Conservation (phyloP, 1,140 invertebrate genomes). For the Eriocheir sinensis region DNA sequence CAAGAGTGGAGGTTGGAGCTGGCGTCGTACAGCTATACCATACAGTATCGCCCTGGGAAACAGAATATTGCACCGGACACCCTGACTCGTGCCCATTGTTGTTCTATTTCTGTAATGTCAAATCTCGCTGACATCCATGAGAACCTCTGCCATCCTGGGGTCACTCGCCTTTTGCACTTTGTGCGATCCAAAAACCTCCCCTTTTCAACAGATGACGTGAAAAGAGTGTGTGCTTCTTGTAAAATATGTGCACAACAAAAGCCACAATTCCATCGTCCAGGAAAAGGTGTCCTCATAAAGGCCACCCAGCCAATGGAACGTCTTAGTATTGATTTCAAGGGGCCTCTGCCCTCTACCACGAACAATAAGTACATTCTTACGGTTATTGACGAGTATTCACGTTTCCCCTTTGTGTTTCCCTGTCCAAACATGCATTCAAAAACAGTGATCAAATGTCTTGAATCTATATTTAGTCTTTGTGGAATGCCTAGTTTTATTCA, state of each 20-base stretch:
- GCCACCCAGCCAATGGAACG: constrained; percentile 79
- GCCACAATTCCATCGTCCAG: constrained; percentile 74
- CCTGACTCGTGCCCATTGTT: constrained; percentile 39
- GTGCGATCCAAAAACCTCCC: constrained; percentile 78
- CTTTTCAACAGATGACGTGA: constrained; percentile 78
- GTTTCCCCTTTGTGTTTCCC: constrained; percentile 77
- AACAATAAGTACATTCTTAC: constrained; percentile 79
- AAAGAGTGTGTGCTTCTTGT: constrained; percentile 60
- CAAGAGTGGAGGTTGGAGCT: constrained; percentile 60
- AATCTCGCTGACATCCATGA: constrained; percentile 74
- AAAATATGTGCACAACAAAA: constrained; percentile 73
- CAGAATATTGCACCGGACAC: constrained; percentile 63
- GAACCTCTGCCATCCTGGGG: constrained; percentile 79
- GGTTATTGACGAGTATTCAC: constrained; percentile 80
- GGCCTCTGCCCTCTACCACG: constrained; percentile 78
- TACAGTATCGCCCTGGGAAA: constrained; percentile 62
- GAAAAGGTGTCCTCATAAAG: constrained; percentile 74
- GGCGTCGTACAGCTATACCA: constrained; percentile 27
- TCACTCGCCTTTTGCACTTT: constrained; percentile 79
- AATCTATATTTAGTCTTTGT: constrained; percentile 78
- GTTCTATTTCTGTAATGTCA: neutral
- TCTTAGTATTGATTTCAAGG: constrained; percentile 80
- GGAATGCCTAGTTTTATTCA: constrained; percentile 78
- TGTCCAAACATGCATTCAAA: constrained; percentile 73
- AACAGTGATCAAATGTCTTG: constrained; percentile 79